Evolutionary conservation across 1,140 invertebrate species (phyloP), one percentile per base, ranked within the genome.

Genomic region (Anoplolepis gracilipes): DNA sequence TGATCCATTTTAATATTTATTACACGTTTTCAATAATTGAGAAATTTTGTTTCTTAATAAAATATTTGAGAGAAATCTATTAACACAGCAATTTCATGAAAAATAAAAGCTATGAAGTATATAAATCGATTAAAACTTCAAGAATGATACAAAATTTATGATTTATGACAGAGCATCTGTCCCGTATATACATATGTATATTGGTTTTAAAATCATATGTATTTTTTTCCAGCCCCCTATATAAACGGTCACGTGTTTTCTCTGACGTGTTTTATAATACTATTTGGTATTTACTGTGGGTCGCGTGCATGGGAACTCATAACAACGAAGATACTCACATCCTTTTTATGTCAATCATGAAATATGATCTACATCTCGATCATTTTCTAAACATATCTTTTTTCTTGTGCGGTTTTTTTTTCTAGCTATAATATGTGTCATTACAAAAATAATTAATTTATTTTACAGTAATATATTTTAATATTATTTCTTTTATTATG

Each of bases 101-200:
- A 22, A 65, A 67, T 7, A 10, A 30, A 49, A 46, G 30, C 22
- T 42, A 1, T 7, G 8, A 46, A 69, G 11, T 46, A 39, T 46
- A 39, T 42, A 16, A 57, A 0, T 5, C 53, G 11, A 13, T 19
- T 10, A 49, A 28, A 33, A 64, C 11, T 4, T 11, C 19, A 28
- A 8, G 16, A 55, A 61, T 13, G 7, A 70, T 36, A 39, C 42
- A 70, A 85, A 85, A 72, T 42, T 61, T 49, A 81, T 61, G 65
- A 49, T 64, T 36, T 57, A 65, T 55, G 72, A 82, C 25, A 39
- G 85, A 91, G 85, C 92, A 93, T 93, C 90, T 92, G 91, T 88
- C 91, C 91, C 91, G 91, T 92, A 92, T 93, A 30, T 49, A 49
- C 91, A 92, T 93, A 30, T 49, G 19, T 33, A 33, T 39, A 90